These are phyloP conservation scores for Aegotheles bennettii DNA, from an alignment of 2,113 vertebrate genomes.

Conservation along the genomic window DNA sequence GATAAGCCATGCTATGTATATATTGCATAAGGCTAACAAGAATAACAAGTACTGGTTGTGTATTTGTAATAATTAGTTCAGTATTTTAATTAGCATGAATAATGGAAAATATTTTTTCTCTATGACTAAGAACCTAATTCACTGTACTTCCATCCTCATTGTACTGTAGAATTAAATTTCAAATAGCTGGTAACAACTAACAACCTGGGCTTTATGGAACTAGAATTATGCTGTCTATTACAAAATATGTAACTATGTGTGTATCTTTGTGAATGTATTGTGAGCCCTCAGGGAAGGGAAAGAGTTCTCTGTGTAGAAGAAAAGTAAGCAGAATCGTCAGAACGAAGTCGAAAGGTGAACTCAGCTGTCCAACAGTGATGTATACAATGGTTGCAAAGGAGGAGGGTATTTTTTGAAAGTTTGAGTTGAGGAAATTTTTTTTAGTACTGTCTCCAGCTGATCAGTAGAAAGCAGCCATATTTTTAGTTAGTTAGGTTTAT, in stretches of 20 bases:
- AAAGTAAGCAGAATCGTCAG: neutral
- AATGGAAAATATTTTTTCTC: neutral
- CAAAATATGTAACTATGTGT: neutral
- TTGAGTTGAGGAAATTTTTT: neutral
- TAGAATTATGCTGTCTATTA: neutral
- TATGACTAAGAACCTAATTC: neutral
- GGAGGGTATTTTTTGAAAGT: neutral
- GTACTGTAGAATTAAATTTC: neutral
- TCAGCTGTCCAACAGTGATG: neutral
- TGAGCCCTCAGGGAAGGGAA: neutral
- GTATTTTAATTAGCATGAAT: neutral
- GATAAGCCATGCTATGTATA: neutral
- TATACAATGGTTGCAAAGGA: neutral
- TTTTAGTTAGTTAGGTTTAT: neutral
- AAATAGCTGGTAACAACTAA: neutral
- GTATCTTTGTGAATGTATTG: neutral
- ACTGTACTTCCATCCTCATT: neutral
- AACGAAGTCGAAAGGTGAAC: neutral
- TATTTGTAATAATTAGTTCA: neutral
- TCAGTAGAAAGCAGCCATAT: neutral
- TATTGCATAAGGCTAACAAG: neutral
- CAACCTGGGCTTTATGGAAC: neutral
- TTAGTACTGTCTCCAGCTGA: neutral
- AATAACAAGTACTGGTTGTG: neutral
- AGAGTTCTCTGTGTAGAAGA: neutral